Evolutionary conservation across 2,113 vertebrate genomes (phyloP).

Genomic region (Cottus gobio): DNA sequence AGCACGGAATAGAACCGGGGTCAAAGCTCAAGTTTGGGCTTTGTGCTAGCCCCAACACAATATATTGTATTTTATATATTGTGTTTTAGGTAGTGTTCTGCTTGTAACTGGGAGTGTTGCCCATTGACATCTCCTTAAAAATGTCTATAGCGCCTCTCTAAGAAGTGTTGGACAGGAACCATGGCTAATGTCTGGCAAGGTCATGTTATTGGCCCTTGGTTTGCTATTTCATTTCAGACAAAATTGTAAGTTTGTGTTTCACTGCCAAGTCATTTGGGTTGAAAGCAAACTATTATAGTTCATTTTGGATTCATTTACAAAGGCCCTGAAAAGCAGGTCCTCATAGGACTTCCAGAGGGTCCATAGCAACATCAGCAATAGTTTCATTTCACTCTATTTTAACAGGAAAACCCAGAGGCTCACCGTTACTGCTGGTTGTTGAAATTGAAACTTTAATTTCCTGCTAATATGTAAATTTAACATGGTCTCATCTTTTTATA

Average conservation of each 20-base stretch:
- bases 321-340: constrained; percentile 5
- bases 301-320: constrained; percentile 11
- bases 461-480: background rate
- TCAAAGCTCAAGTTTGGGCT: constrained; percentile 28
- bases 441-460: constrained; percentile 13
- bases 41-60: background rate
- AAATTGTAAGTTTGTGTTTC: constrained; percentile 14
- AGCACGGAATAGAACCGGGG: constrained; percentile 15
- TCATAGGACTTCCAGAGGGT: background rate
- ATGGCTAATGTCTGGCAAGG: background rate
- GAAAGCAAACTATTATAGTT: constrained; percentile 26
- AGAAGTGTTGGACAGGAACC: background rate
- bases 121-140: background rate
- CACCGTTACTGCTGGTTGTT: background rate
- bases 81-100: background rate
- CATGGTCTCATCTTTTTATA: background rate
- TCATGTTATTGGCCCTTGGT: background rate
- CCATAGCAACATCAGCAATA: constrained; percentile 9
- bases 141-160: background rate
- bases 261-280: constrained; percentile 18
- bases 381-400: constrained; percentile 32
- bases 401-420: background rate
- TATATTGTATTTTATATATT: background rate
- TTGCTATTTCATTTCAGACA: constrained; percentile 10
- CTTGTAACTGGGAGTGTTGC: constrained; percentile 9